phyloP scores from a whole-genome alignment of 2,113 vertebrate genomes.

The Caranx melampygus region DNA sequence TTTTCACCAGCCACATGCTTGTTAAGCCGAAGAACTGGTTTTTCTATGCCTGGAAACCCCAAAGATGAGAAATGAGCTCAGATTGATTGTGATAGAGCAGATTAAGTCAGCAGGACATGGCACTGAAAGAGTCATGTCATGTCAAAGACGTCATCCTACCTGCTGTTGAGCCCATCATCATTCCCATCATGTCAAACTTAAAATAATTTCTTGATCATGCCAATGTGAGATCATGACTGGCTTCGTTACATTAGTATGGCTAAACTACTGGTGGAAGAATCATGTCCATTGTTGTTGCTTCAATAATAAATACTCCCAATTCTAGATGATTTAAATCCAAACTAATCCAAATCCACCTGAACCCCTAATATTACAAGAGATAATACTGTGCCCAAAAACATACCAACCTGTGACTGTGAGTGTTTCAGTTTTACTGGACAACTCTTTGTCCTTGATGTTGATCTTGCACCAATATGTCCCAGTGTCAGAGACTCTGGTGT shows the following conservation, averaged over 20 bases:
- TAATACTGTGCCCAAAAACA: background rate
- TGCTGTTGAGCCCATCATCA: background rate
- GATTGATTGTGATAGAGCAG: background rate
- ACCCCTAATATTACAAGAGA: background rate
- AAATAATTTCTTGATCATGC: background rate
- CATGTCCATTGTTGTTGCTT: too few relatives aligned
- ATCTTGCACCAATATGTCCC: slow-evolving; percentile 79
- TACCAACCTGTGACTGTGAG: slow-evolving; percentile 78
- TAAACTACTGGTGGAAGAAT: too few relatives aligned
- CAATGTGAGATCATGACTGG: background rate
- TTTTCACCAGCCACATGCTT: slow-evolving; percentile 54
- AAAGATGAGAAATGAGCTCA: background rate
- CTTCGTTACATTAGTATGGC: background rate
- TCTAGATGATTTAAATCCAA: background rate
- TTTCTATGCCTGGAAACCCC: slow-evolving; percentile 70
- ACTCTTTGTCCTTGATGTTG: background rate
- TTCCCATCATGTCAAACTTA: background rate
- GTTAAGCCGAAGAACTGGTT: slow-evolving; percentile 66
- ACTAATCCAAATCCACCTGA: background rate
- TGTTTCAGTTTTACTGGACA: background rate
- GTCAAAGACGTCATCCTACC: background rate
- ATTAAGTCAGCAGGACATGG: background rate
- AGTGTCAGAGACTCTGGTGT: slow-evolving; percentile 60
- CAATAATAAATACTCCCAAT: background rate
- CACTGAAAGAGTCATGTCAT: background rate